Evolutionary conservation across 2,113 vertebrate genomes (phyloP).

Genomic region (Cepphus grylle): DNA sequence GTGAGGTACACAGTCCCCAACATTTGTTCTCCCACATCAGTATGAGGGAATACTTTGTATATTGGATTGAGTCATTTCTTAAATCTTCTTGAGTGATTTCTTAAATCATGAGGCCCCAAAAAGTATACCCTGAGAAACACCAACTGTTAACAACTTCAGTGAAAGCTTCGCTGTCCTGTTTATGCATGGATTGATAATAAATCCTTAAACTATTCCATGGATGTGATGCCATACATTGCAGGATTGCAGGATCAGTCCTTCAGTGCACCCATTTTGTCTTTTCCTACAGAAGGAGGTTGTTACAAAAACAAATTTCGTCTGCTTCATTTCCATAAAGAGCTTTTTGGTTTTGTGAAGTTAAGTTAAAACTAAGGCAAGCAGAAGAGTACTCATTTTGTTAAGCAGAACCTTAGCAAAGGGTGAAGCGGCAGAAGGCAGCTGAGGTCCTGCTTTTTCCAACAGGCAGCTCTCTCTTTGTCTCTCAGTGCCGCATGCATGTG

Average conservation of each 20-base stretch:
- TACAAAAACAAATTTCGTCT: neutral
- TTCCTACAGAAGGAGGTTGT: neutral
- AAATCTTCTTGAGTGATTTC: neutral
- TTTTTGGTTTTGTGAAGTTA: neutral
- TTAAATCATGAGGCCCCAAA: neutral
- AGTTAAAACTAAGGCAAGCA: neutral
- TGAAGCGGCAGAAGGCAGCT: neutral
- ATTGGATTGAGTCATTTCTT: neutral
- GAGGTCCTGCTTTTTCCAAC: neutral
- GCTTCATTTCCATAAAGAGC: neutral
- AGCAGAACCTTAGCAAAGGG: neutral
- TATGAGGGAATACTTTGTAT: neutral
- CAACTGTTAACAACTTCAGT: neutral
- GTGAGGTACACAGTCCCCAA: neutral
- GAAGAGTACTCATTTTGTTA: neutral
- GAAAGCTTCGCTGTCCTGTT: neutral
- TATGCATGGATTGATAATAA: neutral
- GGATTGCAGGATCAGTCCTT: neutral
- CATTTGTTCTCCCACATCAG: neutral
- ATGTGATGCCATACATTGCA: neutral
- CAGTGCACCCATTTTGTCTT: neutral
- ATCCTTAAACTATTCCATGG: neutral
- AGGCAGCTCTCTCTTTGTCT: neutral
- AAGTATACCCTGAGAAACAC: neutral
- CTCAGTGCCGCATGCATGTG: neutral